Percentiles rank a stretch among this genome's conserved stretches.
phyloP scores from a whole-genome alignment of 2,113 vertebrate genomes.

The Ciconia boyciana region DNA sequence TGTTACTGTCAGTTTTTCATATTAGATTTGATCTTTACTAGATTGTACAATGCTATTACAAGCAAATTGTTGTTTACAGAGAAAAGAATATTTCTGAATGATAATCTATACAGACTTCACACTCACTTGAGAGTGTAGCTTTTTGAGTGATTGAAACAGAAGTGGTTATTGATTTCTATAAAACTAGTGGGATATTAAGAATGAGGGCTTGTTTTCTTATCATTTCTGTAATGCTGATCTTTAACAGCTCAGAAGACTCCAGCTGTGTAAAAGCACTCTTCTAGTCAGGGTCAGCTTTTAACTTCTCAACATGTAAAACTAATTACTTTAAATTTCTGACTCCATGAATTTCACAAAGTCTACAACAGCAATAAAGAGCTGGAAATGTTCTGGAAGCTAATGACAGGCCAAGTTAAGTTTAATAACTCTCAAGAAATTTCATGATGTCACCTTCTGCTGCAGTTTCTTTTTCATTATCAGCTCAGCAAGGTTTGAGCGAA shows the following conservation, averaged over 20 bases:
- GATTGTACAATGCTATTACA: background rate
- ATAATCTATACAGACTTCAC: background rate
- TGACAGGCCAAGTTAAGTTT: background rate
- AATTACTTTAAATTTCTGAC: conserved; percentile 23
- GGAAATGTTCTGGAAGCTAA: background rate
- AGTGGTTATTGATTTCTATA: background rate
- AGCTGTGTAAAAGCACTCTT: background rate
- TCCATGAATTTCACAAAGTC: background rate
- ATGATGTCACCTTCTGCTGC: background rate
- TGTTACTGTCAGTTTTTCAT: background rate
- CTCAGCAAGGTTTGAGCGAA: background rate
- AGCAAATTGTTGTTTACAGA: background rate
- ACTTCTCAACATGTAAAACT: background rate
- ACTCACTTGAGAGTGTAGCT: background rate
- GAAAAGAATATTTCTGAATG: background rate
- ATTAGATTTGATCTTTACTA: background rate
- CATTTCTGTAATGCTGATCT: background rate
- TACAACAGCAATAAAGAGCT: background rate
- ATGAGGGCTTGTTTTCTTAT: background rate
- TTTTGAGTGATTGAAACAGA: background rate
- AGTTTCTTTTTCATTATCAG: background rate
- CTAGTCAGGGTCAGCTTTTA: conserved; percentile 10
- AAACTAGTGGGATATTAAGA: background rate
- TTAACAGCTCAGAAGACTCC: background rate
- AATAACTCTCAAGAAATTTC: background rate